These are phyloP conservation scores for Neria commutata DNA, from an alignment of 2,888 invertebrate species.

Conservation along the genomic window DNA sequence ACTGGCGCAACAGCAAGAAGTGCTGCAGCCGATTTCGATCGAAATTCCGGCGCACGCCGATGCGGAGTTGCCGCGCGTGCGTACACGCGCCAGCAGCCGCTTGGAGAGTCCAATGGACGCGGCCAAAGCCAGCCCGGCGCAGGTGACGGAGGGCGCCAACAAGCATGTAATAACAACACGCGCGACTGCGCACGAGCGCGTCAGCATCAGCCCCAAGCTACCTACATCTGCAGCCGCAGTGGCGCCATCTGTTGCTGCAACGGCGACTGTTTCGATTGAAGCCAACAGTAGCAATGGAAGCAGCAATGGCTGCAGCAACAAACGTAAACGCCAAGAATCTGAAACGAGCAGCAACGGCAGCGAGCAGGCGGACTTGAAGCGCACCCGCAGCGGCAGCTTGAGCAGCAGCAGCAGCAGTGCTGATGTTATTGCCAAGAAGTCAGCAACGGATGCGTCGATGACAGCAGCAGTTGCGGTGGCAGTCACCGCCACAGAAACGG, in stretches of 20 bases:
- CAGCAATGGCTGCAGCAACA: slow-evolving; percentile 47
- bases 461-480: background rate
- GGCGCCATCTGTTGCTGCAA: slow-evolving; percentile 15
- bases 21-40: slow-evolving; percentile 76
- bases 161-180: slow-evolving; percentile 38
- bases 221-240: slow-evolving; percentile 39
- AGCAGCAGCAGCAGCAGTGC: slow-evolving; percentile 43
- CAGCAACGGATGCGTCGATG: slow-evolving; percentile 11
- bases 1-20: slow-evolving; percentile 6
- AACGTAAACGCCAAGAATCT: slow-evolving; percentile 80
- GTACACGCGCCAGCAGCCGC: slow-evolving; percentile 73
- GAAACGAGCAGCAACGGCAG: slow-evolving; percentile 65
- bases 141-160: slow-evolving; percentile 27
- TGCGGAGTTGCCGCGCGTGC: slow-evolving; percentile 64
- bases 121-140: slow-evolving; percentile 47
- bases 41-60: slow-evolving; percentile 74
- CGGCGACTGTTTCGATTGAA: background rate
- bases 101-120: slow-evolving; percentile 70
- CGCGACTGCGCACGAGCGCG: slow-evolving; percentile 32
- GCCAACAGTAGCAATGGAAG: slow-evolving; percentile 5
- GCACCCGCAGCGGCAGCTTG: slow-evolving; percentile 27
- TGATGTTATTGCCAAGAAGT: slow-evolving; percentile 11
- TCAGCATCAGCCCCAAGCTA: slow-evolving; percentile 49
- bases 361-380: slow-evolving; percentile 28
- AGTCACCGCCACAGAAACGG: slow-evolving; percentile 21